Evolutionary conservation across 2,113 vertebrate species (phyloP), one percentile per base, ranked within the genome.

Genomic region (Hirundichthys speculiger): DNA sequence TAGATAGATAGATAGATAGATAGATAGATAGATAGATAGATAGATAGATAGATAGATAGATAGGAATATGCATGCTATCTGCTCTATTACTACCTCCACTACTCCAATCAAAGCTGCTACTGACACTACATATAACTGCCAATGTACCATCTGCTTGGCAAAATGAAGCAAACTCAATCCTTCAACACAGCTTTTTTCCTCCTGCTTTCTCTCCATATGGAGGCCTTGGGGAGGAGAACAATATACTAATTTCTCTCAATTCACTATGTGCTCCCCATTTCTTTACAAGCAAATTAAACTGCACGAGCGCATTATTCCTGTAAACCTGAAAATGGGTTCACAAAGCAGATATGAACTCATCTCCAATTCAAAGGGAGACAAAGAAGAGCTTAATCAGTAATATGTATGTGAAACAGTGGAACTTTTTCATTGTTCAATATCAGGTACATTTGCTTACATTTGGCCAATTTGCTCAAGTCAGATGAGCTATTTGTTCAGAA

Each of bases 261-360:
- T 63, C 69, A 9, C 64, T 38, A 40, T 58, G 62, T 10, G 41
- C 45, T 64, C 49, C 59, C 69, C 47, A 64, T 80, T 85, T 81
- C 43, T 83, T 81, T 81, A 71, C 45, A 39, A 66, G 41, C 64
- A 60, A 69, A 89, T 83, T 49, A 77, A 82, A 68, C 58, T 13
- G 64, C 52, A 68, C 22, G 40, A 52, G 53, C 47, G 38, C 34
- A 51, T 40, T 51, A 18, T 27, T 42, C 47, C 45, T 30, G 40
- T 86, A 75, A 77, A 79, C 27, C 55, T 22, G 13, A 58, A 70
- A 73, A 64, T 51, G 11, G 46, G 51, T 6, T 83, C 57, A 70
- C 56, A 39, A 22, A 73, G 64, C 69, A 80, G 34, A 57, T 41
- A 39, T 61, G 55, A 63, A 73, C 64, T 46, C 66, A 83, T 77